Conservation (phyloP, 2,113 vertebrate genomes). For the Oryzias javanicus region DNA sequence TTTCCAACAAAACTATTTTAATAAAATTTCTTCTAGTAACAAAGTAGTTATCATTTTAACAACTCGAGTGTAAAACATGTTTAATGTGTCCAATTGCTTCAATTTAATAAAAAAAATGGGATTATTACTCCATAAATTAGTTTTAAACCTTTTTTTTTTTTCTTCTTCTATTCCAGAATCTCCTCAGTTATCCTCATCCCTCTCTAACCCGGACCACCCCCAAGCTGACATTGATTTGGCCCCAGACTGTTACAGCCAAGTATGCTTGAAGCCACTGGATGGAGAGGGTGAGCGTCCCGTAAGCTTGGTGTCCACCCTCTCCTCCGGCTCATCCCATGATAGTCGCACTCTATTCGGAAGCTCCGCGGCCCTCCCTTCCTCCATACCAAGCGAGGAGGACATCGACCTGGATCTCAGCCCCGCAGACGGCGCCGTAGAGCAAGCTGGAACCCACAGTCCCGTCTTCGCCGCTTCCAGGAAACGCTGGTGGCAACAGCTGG, state of each 20-base stretch:
- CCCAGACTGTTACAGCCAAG: slow-evolving; percentile 60
- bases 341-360: slow-evolving; percentile 76
- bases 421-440: slow-evolving; percentile 36
- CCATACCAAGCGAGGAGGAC: slow-evolving; percentile 53
- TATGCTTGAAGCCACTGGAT: slow-evolving; percentile 66
- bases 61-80: not conserved
- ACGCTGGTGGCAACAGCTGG: slow-evolving; percentile 43
- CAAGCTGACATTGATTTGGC: slow-evolving; percentile 58
- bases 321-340: slow-evolving; percentile 80
- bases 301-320: slow-evolving; percentile 77
- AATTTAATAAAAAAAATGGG: not conserved
- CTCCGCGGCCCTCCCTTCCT: slow-evolving; percentile 56
- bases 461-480: slow-evolving; percentile 10
- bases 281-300: slow-evolving; percentile 78
- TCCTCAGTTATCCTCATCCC: slow-evolving; percentile 74
- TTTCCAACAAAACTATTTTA: no score
- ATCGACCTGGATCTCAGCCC: slow-evolving; percentile 76
- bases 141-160: not conserved
- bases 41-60: not conserved
- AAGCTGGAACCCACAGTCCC: slow-evolving; percentile 39
- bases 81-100: not conserved
- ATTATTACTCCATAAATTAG: not conserved
- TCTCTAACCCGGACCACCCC: slow-evolving; percentile 76
- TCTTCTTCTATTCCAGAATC: slow-evolving; percentile 67
- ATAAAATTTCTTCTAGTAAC: no score